Evolutionary conservation across 2,888 invertebrate species (phyloP).

Genomic region (Octonoba sinensis): DNA sequence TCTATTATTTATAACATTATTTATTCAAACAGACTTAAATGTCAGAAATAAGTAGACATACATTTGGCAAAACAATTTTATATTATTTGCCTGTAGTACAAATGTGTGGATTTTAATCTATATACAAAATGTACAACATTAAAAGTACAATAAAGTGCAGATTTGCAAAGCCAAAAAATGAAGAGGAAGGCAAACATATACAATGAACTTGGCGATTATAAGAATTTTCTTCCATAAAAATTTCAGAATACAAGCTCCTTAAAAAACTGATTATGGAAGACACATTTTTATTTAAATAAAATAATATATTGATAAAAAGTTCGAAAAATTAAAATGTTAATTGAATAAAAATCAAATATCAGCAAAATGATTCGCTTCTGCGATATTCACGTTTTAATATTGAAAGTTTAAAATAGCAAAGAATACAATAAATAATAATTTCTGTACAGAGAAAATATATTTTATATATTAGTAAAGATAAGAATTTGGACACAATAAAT

Average conservation of each 20-base stretch:
- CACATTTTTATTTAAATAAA: constrained; percentile 1
- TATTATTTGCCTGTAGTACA: constrained; percentile 1
- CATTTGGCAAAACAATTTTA: constrained; percentile 33
- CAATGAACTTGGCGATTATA: neutral
- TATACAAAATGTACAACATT: constrained; percentile 45
- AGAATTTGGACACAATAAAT: too few relatives aligned
- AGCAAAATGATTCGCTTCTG: neutral
- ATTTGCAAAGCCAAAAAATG: constrained; percentile 8
- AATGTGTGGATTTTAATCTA: constrained; percentile 25
- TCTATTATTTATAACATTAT: neutral
- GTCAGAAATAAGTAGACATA: constrained; percentile 14
- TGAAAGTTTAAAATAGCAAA: too few relatives aligned
- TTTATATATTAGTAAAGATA: too few relatives aligned
- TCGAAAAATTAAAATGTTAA: neutral
- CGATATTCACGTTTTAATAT: too few relatives aligned
- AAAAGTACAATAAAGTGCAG: constrained; percentile 29
- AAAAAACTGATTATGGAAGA: constrained; percentile 39
- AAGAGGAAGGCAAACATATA: neutral
- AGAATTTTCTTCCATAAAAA: constrained; percentile 4
- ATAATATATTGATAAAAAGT: neutral
- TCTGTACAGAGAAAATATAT: too few relatives aligned
- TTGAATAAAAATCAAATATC: neutral
- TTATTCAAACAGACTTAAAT: constrained; percentile 33
- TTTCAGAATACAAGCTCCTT: constrained; percentile 26
- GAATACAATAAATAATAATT: too few relatives aligned